These are phyloP conservation scores for Corapipo altera DNA, from an alignment of 2,113 vertebrate genomes.

Conservation along the genomic window DNA sequence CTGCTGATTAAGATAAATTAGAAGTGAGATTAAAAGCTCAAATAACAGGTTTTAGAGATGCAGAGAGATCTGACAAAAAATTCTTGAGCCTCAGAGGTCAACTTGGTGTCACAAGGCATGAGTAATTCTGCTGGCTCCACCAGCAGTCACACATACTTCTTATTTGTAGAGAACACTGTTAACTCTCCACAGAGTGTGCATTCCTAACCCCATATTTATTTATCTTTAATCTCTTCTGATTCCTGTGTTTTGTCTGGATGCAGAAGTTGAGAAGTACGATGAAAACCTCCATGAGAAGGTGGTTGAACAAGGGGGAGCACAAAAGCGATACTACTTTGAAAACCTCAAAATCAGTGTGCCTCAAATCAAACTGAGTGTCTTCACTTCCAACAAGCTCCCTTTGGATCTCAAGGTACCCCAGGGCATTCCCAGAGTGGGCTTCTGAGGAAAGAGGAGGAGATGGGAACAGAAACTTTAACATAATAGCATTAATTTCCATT, in stretches of 20 bases:
- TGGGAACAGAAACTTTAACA: not conserved
- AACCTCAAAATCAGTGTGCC: constrained; percentile 97
- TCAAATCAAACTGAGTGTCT: constrained; percentile 93
- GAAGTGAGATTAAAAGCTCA: not conserved
- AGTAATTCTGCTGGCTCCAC: not conserved
- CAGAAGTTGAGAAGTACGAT: constrained; percentile 92
- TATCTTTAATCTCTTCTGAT: not conserved
- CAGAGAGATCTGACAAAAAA: not conserved
- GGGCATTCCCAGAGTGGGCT: not conserved
- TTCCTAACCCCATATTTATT: not conserved
- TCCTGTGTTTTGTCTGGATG: constrained; percentile 16
- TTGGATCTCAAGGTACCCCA: constrained; percentile 89
- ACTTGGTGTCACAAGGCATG: not conserved
- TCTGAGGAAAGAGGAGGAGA: not conserved
- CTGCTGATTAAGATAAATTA: not conserved
- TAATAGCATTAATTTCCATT: not conserved
- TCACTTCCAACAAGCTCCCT: constrained; percentile 94
- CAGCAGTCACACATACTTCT: not conserved
- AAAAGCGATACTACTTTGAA: constrained; percentile 93
- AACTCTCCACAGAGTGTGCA: not conserved
- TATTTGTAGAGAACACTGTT: not conserved
- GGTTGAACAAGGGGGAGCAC: constrained; percentile 75
- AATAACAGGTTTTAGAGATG: not conserved
- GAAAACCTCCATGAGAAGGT: constrained; percentile 90
- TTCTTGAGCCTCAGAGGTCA: not conserved